Base-by-base conservation (phyloP, 2,888 invertebrate genomes). In the Bedellia somnulentella region DNA sequence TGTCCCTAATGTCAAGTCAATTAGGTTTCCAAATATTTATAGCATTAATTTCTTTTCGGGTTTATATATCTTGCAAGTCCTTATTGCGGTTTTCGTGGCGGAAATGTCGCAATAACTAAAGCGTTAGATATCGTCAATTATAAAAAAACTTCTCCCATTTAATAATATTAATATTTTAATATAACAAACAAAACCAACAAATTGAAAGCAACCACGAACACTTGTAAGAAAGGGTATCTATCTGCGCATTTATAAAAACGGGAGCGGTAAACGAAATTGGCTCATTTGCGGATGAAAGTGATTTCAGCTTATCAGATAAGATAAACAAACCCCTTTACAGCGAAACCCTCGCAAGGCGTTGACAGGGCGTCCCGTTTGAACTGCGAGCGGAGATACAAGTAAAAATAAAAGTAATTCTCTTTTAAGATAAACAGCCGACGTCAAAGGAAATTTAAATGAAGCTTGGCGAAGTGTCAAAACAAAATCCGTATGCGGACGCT, bases 251-350 rank as follows among this genome's bases (percentile, higher is more conserved):
- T 21, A 21, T 27, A 17, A 18, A 18, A 27, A 18, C 15, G 22
- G 22, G 15, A 5, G 15, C 10, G 16, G 21, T 21, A 30, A 27
- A 22, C 17, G 9, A 34, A 34, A 34, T 31, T 34, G 29, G 44
- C 43, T 45, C 45, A 46, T 47, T 47, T 40, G 45, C 36, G 45
- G 43, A 40, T 41, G 42, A 38, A 43, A 48, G 44, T 41, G 48
- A 46, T 47, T 42, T 42, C 39, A 43, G 23, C 24, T 31, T 24
- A 30, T 44, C 45, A 44, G 51, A 50, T 49, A 48, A 48, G 39
- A 41, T 47, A 49, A 49, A 47, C 48, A 49, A 48, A 45, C 45
- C 43, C 42, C 43, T 44, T 37, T 26, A 26, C 22, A 17, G 30
- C 26, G 15, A 30, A 32, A 40, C 35, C 35, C 27, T 24, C 33